These are phyloP conservation scores for Denticeps clupeoides DNA, from an alignment of 2,797 vertebrate species.

Conservation along the genomic window DNA sequence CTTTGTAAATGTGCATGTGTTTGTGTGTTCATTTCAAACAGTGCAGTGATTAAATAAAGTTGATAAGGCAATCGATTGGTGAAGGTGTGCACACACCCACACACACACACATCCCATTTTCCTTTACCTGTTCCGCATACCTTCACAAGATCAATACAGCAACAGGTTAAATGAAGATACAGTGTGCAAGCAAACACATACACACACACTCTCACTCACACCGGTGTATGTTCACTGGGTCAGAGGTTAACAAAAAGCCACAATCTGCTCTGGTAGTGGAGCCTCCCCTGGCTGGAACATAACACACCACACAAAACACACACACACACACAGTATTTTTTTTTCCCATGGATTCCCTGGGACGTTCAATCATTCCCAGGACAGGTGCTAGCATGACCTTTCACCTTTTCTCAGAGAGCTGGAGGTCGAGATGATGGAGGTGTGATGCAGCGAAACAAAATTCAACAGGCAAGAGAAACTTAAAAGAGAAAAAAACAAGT, in stretches of 20 bases:
- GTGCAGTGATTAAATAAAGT: too few relatives aligned
- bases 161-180: conserved; percentile 52
- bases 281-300: neutral
- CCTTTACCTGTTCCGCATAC: conserved; percentile 40
- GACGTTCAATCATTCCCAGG: conserved; percentile 25
- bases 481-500: neutral
- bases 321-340: conserved; percentile 1
- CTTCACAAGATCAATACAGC: conserved; percentile 37
- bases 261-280: neutral
- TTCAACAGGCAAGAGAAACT: conserved; percentile 12
- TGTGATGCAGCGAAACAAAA: conserved; percentile 15
- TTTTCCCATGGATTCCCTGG: conserved; percentile 24
- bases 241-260: too few relatives aligned
- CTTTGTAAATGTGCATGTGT: too few relatives aligned
- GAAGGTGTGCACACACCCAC: too few relatives aligned
- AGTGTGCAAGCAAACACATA: conserved; percentile 39
- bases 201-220: conserved; percentile 25
- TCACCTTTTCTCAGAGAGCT: conserved; percentile 26
- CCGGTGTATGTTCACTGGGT: too few relatives aligned
- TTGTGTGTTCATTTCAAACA: too few relatives aligned
- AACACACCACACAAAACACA: conserved; percentile 7
- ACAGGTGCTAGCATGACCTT: conserved; percentile 41
- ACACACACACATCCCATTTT: too few relatives aligned
- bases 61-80: too few relatives aligned
- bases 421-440: too few relatives aligned